Base-by-base conservation (phyloP, 2,113 vertebrate species). In the Thalassoma bifasciatum region DNA sequence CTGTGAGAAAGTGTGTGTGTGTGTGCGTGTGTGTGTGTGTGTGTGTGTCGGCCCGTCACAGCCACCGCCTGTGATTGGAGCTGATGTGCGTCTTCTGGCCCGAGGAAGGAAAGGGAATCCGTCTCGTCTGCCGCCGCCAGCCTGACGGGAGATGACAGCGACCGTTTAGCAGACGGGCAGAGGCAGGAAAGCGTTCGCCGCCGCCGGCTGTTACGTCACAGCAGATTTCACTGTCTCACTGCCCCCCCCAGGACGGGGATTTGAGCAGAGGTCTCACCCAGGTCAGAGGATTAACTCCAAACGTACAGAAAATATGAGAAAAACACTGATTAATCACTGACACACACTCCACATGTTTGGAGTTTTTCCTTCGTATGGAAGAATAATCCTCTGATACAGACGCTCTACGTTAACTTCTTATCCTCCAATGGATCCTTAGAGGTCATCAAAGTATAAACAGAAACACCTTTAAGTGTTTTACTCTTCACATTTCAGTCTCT, bases 41-140 rank as follows among this genome's bases (percentile, higher is more conserved):
- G 54, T 34, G 53, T 76, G 70, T 19, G 47, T 66, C 22, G 24
- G 63, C 44, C 56, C 42, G 58, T 90, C 86, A 86, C 76, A 34
- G 76, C 30, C 68, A 74, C 53, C 57, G 9, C 68, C 72, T 66
- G 49, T 82, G 88, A 88, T 83, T 36, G 75, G 81, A 83, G 71
- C 36, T 87, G 82, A 90, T 77, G 84, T 60, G 60, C 26, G 38
- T 86, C 74, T 79, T 83, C 60, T 71, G 81, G 81, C 85, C 69
- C 0, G 63, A 12, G 80, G 82, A 79, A 24, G 61, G 51, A 57
- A 24, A 76, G 26, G 44, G 78, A 78, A 77, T 68, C 64, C n/a
- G 21, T 69, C 69, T 75, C 54, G 62, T 88, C 75, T 78, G 69
- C 53, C 3, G 40, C 78, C 61, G 59, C 50, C 62, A 40, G 83